A percentile compares a stretch with the other conserved stretches of the same genome.
Conservation (phyloP, 2,113 vertebrate genomes). For the Alectura lathami region DNA sequence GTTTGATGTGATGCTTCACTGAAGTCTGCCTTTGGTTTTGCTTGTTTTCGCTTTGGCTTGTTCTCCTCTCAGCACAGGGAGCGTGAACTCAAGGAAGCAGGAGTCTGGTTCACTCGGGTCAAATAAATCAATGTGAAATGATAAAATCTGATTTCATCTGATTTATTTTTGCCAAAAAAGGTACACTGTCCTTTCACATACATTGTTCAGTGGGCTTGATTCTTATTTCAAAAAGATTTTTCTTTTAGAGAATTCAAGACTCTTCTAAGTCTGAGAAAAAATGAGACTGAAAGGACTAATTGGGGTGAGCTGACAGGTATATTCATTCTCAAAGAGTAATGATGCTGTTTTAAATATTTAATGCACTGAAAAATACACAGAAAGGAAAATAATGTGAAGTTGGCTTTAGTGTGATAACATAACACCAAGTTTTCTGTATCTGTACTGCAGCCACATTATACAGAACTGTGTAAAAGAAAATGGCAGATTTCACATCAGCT, state of each 20-base stretch:
- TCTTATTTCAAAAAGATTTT: not conserved
- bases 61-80: not conserved
- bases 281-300: not conserved
- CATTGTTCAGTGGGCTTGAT: not conserved
- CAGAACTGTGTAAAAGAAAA: slow-evolving; percentile 9
- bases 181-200: accelerated
- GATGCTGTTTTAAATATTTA: slow-evolving; percentile 46
- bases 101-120: not conserved
- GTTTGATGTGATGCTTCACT: not conserved
- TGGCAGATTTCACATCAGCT: slow-evolving; percentile 5
- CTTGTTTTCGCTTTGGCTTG: accelerated
- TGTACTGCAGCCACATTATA: not conserved
- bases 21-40: not conserved
- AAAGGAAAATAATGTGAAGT: slow-evolving; percentile 49
- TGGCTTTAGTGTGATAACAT: slow-evolving; percentile 24
- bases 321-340: not conserved
- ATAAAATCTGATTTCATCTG: not conserved
- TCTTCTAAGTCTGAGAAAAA: not conserved
- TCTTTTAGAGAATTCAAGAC: not conserved
- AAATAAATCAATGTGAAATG: accelerated
- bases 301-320: slow-evolving; percentile 17
- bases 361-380: slow-evolving; percentile 41
- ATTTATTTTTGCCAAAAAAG: not conserved
- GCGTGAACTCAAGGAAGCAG: not conserved
- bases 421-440: slow-evolving; percentile 34